A percentile compares a stretch with the other conserved stretches of the same genome.
Conservation (phyloP, 2,113 vertebrate genomes). For the Neomonachus schauinslandi region DNA sequence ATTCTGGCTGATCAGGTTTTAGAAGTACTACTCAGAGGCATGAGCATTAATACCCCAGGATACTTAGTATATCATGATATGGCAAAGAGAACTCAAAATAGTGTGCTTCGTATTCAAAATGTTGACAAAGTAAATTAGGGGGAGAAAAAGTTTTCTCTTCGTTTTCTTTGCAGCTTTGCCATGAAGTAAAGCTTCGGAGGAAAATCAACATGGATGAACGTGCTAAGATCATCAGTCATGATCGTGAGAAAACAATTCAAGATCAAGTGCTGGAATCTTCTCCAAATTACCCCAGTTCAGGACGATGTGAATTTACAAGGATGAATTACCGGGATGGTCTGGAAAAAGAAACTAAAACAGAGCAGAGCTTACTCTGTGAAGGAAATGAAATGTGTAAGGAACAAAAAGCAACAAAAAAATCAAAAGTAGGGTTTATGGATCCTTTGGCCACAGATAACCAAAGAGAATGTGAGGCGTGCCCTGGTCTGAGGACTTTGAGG, state of each 20-base stretch:
- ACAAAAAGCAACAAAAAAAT: constrained; percentile 64
- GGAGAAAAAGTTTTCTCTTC: background rate
- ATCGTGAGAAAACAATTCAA: constrained; percentile 78
- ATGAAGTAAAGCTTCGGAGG: constrained; percentile 93
- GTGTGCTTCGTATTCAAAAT: background rate
- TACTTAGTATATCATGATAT: background rate
- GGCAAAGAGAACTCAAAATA: background rate
- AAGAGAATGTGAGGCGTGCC: constrained; percentile 63
- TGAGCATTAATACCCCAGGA: background rate
- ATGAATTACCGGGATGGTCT: constrained; percentile 77
- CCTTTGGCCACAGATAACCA: constrained; percentile 64
- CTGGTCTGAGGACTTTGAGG: constrained; percentile 77
- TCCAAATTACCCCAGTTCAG: constrained; percentile 82
- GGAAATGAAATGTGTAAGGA: constrained; percentile 74
- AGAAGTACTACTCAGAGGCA: background rate
- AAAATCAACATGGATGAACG: constrained; percentile 83
- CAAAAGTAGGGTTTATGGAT: constrained; percentile 63
- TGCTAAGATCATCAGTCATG: constrained; percentile 76
- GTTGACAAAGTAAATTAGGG: background rate
- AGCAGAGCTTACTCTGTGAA: constrained; percentile 58
- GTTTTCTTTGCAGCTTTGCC: constrained; percentile 91
- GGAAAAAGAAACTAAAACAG: constrained; percentile 78
- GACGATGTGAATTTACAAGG: constrained; percentile 83
- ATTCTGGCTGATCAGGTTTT: background rate
- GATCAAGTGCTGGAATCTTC: constrained; percentile 82